Evolutionary conservation across 92 coral and sea anemone genomes (phyloP).

Genomic region (Paragorgia papillata): DNA sequence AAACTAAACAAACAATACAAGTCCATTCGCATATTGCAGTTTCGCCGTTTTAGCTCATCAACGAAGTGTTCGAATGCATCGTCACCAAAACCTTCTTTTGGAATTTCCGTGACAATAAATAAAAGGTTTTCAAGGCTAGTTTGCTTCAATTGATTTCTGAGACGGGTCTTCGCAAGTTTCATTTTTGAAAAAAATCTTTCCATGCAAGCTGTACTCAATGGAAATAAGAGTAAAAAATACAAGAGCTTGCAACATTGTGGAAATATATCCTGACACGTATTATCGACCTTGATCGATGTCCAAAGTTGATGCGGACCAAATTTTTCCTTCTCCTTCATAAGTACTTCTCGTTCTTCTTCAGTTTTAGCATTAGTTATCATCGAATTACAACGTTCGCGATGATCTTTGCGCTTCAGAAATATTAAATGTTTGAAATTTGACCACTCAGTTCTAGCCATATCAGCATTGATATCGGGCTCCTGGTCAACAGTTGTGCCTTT

Average conservation of each 20-base stretch:
- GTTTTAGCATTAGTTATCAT: too few species aligned
- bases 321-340: background rate
- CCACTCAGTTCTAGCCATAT: background rate
- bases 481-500: slow-evolving; percentile 13
- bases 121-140: background rate
- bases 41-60: too few species aligned
- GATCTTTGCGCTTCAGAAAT: background rate
- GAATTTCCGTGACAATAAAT: background rate
- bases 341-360: background rate
- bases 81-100: slow-evolving; percentile 3
- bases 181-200: background rate
- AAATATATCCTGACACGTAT: background rate
- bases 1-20: background rate
- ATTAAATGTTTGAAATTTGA: too few species aligned
- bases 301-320: slow-evolving; percentile 13
- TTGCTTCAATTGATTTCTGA: background rate
- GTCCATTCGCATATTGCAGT: too few species aligned
- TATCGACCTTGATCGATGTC: background rate
- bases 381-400: background rate
- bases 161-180: slow-evolving; percentile 4
- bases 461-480: background rate
- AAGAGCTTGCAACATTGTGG: background rate
- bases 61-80: background rate
- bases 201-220: background rate
- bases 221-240: slow-evolving; percentile 3